Base-by-base conservation (phyloP, 2,797 vertebrate species). In the Simalia tracyae region DNA sequence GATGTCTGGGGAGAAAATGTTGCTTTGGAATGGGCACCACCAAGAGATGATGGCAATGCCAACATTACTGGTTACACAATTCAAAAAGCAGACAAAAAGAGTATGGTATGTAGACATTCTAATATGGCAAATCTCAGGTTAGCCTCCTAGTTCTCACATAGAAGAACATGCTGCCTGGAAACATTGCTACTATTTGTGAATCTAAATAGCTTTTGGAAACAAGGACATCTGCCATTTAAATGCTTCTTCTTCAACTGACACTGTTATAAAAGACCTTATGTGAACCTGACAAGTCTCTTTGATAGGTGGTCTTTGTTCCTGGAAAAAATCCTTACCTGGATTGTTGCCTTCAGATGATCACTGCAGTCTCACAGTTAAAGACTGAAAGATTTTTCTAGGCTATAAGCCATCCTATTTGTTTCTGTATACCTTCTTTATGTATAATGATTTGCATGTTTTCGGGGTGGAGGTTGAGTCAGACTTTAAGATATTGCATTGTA, bases 41-140 rank as follows among this genome's bases (percentile, higher is more conserved):
- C 99, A 2, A 98, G 98, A 93, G 99, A 99, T 95, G 98, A 97
- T 2, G 99, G 99, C 76, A 99, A 99, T n/a, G 98, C 99, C 24
- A 98, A 98, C 87, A 99, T 99, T 93, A 99, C 98, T 46, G 99
- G 99, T 89, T 99, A 99, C 95, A 99, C 99, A 5, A 99, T 99
- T 96, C 99, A 99, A 97, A 99, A 99, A 97, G 99, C 99, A 50
- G 99, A 99, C 96, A 99, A 99, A 95, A 99, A 99, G 96, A 99
- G 99, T 81, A 99, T 99, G 99, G 99, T 99, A 96, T 95, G 97
- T 96, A 76, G 46, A 28, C 57, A 61, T 50, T 86, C 10, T 14
- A 60, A 76, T 17, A n/a, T 50, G 76, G 57, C 15, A 12, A 24
- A 84, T 84, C 59, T 84, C 22, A 61, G 57, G 36, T 28, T 42